These are phyloP conservation scores for Philantomba maxwellii DNA, from an alignment of 2,113 vertebrate species.

Conservation along the genomic window DNA sequence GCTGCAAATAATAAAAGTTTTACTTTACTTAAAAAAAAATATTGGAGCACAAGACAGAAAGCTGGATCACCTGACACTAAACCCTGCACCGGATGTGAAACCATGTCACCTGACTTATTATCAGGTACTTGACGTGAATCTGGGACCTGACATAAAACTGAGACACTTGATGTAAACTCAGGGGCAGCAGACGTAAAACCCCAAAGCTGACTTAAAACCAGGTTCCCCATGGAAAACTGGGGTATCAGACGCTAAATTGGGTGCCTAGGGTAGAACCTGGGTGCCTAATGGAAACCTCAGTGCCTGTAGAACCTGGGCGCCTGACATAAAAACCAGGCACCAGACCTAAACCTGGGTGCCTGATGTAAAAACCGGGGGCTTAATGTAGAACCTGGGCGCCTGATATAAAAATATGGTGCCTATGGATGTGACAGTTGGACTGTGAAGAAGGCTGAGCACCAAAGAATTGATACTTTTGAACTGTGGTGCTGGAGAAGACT, in stretches of 20 bases:
- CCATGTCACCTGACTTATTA: too few species aligned
- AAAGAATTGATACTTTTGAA: too few species aligned
- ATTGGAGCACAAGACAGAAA: background rate
- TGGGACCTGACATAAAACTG: background rate
- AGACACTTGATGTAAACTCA: background rate
- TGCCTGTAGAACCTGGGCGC: background rate
- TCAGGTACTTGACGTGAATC: background rate
- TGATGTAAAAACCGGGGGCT: background rate
- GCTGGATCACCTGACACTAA: background rate
- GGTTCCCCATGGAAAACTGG: background rate
- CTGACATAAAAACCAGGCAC: background rate
- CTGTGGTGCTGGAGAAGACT: too few species aligned
- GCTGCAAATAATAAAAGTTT: background rate
- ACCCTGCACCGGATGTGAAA: background rate
- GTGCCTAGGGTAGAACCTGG: background rate
- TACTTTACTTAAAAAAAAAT: background rate
- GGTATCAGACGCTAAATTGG: background rate
- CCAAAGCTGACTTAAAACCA: background rate
- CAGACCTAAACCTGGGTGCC: background rate
- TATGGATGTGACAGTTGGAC: too few species aligned
- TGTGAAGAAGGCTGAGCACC: too few species aligned
- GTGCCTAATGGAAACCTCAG: background rate
- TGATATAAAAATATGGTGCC: background rate
- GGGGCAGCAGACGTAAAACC: background rate
- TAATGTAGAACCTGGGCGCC: background rate